These are phyloP conservation scores for Melospiza georgiana DNA, from an alignment of 2,113 vertebrate species.

Conservation along the genomic window DNA sequence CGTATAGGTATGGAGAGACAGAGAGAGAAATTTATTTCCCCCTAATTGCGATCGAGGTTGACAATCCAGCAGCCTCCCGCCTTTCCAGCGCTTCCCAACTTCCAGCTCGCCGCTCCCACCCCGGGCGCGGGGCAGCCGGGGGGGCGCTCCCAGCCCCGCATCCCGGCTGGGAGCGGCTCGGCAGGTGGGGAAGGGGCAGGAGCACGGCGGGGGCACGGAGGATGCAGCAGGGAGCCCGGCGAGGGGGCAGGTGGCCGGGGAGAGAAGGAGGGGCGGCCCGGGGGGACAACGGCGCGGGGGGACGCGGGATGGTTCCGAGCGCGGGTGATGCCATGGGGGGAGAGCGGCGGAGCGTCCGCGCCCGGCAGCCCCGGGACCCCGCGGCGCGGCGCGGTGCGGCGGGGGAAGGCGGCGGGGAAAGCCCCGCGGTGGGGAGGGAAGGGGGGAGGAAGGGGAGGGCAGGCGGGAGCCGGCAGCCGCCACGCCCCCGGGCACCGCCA, in stretches of 20 bases:
- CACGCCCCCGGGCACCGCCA: too few species aligned
- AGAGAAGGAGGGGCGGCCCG: too few species aligned
- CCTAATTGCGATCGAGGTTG: not conserved
- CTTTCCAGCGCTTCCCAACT: not conserved
- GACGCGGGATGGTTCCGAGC: not conserved
- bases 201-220: not conserved
- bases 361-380: not conserved
- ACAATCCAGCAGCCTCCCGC: not conserved
- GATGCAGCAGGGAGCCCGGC: not conserved
- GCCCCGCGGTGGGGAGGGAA: too few species aligned
- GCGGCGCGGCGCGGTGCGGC: not conserved
- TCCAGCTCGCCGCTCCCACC: not conserved
- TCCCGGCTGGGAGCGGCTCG: not conserved
- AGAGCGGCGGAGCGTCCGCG: not conserved
- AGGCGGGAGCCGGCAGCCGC: too few species aligned
- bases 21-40: fast-evolving
- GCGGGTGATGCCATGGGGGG: not conserved
- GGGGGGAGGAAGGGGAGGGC: too few species aligned
- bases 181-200: not conserved
- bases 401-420: not conserved
- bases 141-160: not conserved
- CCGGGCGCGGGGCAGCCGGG: not conserved
- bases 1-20: not conserved
- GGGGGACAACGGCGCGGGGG: not conserved
- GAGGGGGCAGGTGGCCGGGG: not conserved